phyloP scores from a whole-genome alignment of 2,888 invertebrate species.

The Synergus itoensis region DNA sequence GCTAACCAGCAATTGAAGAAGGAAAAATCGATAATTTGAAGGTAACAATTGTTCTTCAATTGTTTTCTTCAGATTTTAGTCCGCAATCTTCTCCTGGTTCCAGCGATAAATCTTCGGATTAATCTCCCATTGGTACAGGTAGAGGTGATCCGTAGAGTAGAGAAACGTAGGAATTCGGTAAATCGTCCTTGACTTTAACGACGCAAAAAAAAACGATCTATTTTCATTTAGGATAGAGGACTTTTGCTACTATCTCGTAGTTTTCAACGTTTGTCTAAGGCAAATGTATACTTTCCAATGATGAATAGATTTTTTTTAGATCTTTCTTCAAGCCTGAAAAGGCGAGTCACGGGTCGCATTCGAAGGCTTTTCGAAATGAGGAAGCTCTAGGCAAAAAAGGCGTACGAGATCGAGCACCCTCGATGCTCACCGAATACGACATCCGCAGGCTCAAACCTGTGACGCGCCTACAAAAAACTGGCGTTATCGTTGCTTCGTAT shows the following conservation, averaged over 20 bases:
- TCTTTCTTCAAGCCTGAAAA: constrained; percentile 32
- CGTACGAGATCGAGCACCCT: constrained; percentile 23
- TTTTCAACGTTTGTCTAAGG: constrained; percentile 36
- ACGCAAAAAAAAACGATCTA: constrained; percentile 41
- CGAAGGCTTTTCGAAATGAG: constrained; percentile 15
- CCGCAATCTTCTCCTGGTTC: not conserved
- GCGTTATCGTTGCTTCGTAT: constrained; percentile 41
- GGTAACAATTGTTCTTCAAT: not conserved
- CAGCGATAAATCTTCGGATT: constrained; percentile 35
- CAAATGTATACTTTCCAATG: constrained; percentile 38
- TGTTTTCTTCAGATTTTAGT: not conserved
- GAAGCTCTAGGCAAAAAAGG: constrained; percentile 28
- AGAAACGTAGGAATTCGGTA: constrained; percentile 39
- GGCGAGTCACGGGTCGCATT: constrained; percentile 2
- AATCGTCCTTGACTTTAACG: constrained; percentile 42
- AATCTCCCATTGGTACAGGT: constrained; percentile 36
- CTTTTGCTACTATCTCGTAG: constrained; percentile 42
- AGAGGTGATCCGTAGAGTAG: constrained; percentile 40
- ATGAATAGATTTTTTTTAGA: constrained; percentile 38
- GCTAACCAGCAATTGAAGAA: not conserved
- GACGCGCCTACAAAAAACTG: constrained; percentile 13
- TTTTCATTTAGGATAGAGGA: constrained; percentile 41
- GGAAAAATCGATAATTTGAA: not conserved
- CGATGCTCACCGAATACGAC: constrained; percentile 36
- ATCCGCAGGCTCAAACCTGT: constrained; percentile 16